phyloP scores from a whole-genome alignment of 2,113 vertebrate species.

The Vidua chalybeata region DNA sequence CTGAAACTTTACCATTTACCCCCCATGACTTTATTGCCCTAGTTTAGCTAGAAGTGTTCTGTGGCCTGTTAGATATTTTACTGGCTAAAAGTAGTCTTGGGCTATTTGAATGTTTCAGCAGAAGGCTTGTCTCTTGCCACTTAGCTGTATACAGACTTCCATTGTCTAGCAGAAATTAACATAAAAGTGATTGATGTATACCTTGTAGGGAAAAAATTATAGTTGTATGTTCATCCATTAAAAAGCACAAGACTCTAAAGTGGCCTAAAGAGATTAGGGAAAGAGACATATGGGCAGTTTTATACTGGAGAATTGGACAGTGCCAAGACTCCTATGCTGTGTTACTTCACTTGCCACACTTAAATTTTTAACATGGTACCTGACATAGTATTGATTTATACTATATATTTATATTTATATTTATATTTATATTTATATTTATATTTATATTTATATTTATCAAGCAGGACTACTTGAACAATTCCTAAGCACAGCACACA shows the following conservation, averaged over 20 bases:
- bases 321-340: background rate
- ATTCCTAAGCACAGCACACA: background rate
- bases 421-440: background rate
- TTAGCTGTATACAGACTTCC: conserved; percentile 11
- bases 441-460: background rate
- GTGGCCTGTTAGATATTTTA: conserved; percentile 45
- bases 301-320: background rate
- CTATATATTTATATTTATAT: background rate
- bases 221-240: background rate
- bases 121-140: conserved; percentile 56
- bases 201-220: conserved; percentile 33
- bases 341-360: background rate
- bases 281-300: background rate
- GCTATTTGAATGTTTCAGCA: conserved; percentile 50
- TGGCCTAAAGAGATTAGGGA: conserved; percentile 53
- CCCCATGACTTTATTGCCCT: conserved; percentile 4
- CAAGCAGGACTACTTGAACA: background rate
- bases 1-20: conserved; percentile 45
- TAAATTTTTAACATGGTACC: background rate
- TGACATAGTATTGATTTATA: background rate
- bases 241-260: conserved; percentile 19
- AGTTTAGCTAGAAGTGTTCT: conserved; percentile 43
- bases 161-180: conserved; percentile 60
- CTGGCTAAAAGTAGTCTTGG: conserved; percentile 39
- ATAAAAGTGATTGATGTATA: conserved; percentile 56